phyloP scores from a whole-genome alignment of 1,140 invertebrate genomes.

The Lepidurus arcticus region DNA sequence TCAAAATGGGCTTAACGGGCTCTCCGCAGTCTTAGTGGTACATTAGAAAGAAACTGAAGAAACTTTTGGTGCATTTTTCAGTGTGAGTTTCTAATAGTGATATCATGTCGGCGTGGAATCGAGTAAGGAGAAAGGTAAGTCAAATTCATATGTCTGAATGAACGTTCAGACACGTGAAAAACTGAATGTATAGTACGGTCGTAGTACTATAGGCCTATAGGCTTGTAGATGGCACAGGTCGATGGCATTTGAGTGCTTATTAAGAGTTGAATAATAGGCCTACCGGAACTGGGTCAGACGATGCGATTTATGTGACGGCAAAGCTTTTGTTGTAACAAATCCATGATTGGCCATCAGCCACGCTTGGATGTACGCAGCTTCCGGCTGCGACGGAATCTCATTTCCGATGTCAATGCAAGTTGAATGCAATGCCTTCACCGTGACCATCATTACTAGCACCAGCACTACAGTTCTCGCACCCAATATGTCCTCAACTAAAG shows the following conservation, averaged over 20 bases:
- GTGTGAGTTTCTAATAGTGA: neutral
- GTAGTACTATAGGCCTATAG: neutral
- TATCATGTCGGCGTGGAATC: conserved; percentile 15
- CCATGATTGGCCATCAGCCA: conserved; percentile 9
- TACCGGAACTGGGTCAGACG: conserved; percentile 20
- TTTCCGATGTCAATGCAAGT: conserved; percentile 19
- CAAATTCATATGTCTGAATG: neutral
- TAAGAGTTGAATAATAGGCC: neutral
- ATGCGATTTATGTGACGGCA: neutral
- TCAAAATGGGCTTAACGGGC: neutral
- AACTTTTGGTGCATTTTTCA: no score
- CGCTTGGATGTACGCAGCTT: conserved; percentile 17
- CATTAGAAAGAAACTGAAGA: no score
- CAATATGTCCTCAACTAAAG: neutral
- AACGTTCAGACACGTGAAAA: neutral
- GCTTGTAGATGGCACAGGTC: neutral
- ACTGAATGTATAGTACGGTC: neutral
- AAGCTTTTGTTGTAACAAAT: neutral
- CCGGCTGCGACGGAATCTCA: conserved; percentile 5
- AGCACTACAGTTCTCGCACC: conserved; percentile 9
- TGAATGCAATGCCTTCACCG: conserved; percentile 4
- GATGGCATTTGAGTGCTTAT: neutral
- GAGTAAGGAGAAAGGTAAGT: conserved; percentile 14
- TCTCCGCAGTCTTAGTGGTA: neutral
- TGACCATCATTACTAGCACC: neutral